These are phyloP conservation scores for Atrina japonica DNA, from an alignment of 2,888 invertebrate genomes.

Conservation along the genomic window DNA sequence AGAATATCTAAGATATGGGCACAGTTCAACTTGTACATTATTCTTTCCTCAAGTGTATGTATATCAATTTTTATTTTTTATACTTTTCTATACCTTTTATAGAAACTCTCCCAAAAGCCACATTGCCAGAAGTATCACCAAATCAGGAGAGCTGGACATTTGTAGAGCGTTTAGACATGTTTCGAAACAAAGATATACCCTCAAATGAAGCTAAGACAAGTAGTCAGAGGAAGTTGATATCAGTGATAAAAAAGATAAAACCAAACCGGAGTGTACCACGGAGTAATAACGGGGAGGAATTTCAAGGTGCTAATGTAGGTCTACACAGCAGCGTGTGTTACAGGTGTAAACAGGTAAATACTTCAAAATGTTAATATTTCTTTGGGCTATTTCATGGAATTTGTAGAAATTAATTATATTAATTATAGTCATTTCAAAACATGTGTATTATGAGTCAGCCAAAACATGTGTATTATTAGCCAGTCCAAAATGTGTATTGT, in stretches of 20 bases:
- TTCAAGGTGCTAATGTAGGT: constrained; percentile 5
- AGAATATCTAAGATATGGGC: too few relatives aligned
- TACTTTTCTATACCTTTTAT: background rate
- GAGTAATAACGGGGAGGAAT: constrained; percentile 20
- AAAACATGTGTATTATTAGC: background rate
- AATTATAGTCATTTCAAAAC: too few relatives aligned
- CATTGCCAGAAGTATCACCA: constrained; percentile 15
- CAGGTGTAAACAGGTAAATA: constrained; percentile 62
- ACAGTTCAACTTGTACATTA: too few relatives aligned
- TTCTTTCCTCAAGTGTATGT: too few relatives aligned
- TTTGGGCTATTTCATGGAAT: too few relatives aligned
- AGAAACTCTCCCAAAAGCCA: background rate
- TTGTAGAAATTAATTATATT: too few relatives aligned
- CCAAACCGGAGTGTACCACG: constrained; percentile 37
- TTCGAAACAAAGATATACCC: constrained; percentile 1
- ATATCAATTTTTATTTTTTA: too few relatives aligned
- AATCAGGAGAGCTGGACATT: constrained; percentile 28
- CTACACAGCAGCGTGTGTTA: constrained; percentile 41
- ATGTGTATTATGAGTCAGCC: background rate
- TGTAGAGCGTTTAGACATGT: constrained; percentile 13
- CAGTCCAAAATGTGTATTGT: too few relatives aligned
- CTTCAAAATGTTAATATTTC: background rate
- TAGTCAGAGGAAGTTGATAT: constrained; percentile 41
- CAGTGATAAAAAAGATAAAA: constrained; percentile 56
- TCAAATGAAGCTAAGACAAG: background rate